phyloP scores from a whole-genome alignment of 30 jellyfish, hydroid and myxozoan species.

The Rhopilema esculentum region DNA sequence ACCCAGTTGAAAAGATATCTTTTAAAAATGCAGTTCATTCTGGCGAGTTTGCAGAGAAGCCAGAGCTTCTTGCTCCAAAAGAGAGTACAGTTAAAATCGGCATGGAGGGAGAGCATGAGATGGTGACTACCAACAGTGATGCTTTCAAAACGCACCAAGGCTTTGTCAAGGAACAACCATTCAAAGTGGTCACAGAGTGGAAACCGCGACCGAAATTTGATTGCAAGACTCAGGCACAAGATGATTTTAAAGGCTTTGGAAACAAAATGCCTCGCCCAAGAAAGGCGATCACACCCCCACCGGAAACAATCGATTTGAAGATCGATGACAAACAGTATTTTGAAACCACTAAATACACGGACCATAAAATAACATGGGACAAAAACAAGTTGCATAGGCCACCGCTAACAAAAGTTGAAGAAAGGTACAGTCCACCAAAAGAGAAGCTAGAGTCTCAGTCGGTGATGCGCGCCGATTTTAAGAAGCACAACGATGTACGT shows the following conservation, averaged over 20 bases:
- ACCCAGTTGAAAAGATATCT: slow-evolving; percentile 68
- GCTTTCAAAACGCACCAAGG: slow-evolving; percentile 50
- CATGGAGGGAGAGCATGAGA: slow-evolving; percentile 56
- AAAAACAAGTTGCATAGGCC: slow-evolving; percentile 45
- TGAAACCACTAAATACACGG: slow-evolving; percentile 57
- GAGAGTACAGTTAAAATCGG: slow-evolving; percentile 74
- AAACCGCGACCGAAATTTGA: slow-evolving; percentile 66
- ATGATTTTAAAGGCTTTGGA: slow-evolving; percentile 65
- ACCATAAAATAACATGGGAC: slow-evolving; percentile 63
- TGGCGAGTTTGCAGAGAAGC: slow-evolving; percentile 62
- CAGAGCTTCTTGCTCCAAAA: slow-evolving; percentile 50
- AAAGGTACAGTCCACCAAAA: slow-evolving; percentile 74
- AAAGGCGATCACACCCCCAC: slow-evolving; percentile 77
- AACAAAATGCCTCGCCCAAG: slow-evolving; percentile 57
- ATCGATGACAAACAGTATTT: slow-evolving; percentile 58
- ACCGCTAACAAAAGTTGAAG: slow-evolving; percentile 27
- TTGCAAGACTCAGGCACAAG: slow-evolving; percentile 78
- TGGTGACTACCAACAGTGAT: slow-evolving; percentile 61
- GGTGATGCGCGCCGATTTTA: slow-evolving; percentile 70
- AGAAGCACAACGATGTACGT: slow-evolving; percentile 40
- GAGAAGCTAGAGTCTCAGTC: slow-evolving; percentile 70
- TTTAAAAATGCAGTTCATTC: slow-evolving; percentile 70
- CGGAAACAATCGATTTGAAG: slow-evolving; percentile 63
- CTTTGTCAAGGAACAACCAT: slow-evolving; percentile 27
- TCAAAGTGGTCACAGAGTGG: slow-evolving; percentile 40